Conservation (phyloP, 2,888 invertebrate species). For the Drosophila subquinaria region DNA sequence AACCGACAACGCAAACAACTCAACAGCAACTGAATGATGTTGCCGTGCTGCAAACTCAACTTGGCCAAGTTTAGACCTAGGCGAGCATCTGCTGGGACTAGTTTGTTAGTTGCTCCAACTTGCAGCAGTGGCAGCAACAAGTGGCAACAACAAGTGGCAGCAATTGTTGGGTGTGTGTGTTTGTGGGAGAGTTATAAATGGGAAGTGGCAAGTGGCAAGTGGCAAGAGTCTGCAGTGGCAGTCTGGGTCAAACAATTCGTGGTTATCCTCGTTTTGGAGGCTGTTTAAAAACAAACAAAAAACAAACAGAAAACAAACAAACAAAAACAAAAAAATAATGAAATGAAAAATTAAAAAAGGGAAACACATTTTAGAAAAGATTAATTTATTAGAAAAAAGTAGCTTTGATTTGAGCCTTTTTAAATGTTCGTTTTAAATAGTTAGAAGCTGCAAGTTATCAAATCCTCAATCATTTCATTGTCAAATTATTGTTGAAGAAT, state of each 20-base stretch:
- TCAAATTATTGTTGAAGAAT: too few species aligned
- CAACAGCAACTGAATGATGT: constrained; percentile 76
- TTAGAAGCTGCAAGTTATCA: too few species aligned
- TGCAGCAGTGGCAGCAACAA: constrained; percentile 38
- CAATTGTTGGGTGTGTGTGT: constrained; percentile 19
- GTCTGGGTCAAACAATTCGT: constrained; percentile 45
- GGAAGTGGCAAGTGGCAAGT: neutral
- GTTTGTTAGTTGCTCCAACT: constrained; percentile 46
- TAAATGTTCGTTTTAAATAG: too few species aligned
- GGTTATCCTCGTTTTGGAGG: constrained; percentile 5
- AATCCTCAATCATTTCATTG: too few species aligned
- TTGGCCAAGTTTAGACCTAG: constrained; percentile 27
- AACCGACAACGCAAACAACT: constrained; percentile 80
- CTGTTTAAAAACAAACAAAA: too few species aligned
- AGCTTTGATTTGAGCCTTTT: too few species aligned
- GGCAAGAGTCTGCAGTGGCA: neutral
- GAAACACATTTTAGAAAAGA: too few species aligned
- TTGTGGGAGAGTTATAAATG: too few species aligned
- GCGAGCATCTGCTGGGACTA: constrained; percentile 58
- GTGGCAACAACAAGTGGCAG: constrained; percentile 47
- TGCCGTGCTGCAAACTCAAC: constrained; percentile 41
- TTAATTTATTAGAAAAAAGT: too few species aligned
- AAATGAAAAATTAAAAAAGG: too few species aligned
- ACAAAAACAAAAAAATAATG: too few species aligned
- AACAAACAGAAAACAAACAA: too few species aligned